Percentiles rank a stretch among this genome's conserved stretches.
Conservation (phyloP, 2,888 invertebrate species). For the Oxytorus armatus region DNA sequence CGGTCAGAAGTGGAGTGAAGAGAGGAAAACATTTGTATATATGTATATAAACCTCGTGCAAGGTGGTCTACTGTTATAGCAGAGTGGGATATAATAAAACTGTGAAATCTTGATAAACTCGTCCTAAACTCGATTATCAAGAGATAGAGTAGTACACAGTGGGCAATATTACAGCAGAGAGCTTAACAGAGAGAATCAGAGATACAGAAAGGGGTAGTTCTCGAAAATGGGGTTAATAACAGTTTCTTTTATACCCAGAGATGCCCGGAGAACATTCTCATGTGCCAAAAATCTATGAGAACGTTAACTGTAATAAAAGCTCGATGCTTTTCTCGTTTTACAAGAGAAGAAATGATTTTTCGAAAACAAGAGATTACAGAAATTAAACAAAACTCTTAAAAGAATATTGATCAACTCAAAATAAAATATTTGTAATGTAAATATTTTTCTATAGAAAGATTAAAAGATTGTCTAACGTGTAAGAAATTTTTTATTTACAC, state of each 20-base stretch:
- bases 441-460: too few species aligned
- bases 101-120: slow-evolving; percentile 75
- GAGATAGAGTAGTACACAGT: slow-evolving; percentile 53
- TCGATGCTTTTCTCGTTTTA: slow-evolving; percentile 4
- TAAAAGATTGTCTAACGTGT: too few species aligned
- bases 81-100: slow-evolving; percentile 71
- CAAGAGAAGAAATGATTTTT: not conserved
- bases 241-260: slow-evolving; percentile 52
- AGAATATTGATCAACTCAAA: not conserved
- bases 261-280: slow-evolving; percentile 27
- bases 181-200: slow-evolving; percentile 1
- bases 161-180: slow-evolving; percentile 7
- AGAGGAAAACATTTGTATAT: not conserved
- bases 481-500: too few species aligned
- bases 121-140: slow-evolving; percentile 72
- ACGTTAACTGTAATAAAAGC: slow-evolving; percentile 61
- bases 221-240: slow-evolving; percentile 68
- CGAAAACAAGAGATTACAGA: not conserved
- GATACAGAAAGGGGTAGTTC: slow-evolving; percentile 7
- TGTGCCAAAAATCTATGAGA: slow-evolving; percentile 34
- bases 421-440: too few species aligned
- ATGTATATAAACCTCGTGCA: not conserved
- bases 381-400: not conserved
- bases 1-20: not conserved
- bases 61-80: not conserved